Evolutionary conservation across 2,113 vertebrate genomes (phyloP), one percentile per base, ranked within the genome.

Genomic region (Erpornis zantholeuca): DNA sequence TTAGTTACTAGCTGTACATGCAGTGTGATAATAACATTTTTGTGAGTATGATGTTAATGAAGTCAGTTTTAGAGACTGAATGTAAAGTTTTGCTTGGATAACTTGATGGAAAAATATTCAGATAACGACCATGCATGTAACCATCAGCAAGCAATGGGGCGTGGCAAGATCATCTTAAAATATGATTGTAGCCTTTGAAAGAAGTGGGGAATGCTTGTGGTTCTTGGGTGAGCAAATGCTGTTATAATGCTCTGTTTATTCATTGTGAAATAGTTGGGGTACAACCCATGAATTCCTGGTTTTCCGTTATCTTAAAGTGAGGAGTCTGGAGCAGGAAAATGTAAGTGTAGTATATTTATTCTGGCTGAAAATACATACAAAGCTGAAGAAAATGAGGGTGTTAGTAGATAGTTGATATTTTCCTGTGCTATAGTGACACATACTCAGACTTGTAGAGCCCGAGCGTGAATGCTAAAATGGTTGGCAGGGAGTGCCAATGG

Each of bases 251-350:
- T 94, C 82, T 94, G 86, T 90, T 96, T 93, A 88, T 93, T 90
- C 88, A 14, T 82, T 96, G 86, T 94, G 92, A 93, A 95, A 89
- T 91, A 92, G 90, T 93, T 96, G 94, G 90, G 93, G 88, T 93
- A 81, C 87, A 95, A 49, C 72, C 85, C 90, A 95, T 53, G 54
- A 93, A 87, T 93, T 90, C 86, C 87, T 96, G 86, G 65, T 81
- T 94, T 95, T 95, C 82, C 52, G 3, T 90, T 94, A 78, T 89
- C 94, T 94, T 94, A 86, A 95, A 96, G 86, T 94, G 93, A 96
- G 85, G 81, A 94, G 82, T 88, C 88, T 94, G 79, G 90, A 95
- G 73, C 90, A 82, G 77, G 94, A 92, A 92, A 85, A 95, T 88
- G 64, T 93, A 90, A 95, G 94, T 92, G 88, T 93, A 89, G 84